These are phyloP conservation scores for Eciton burchellii DNA, from an alignment of 1,140 invertebrate genomes.

Conservation along the genomic window DNA sequence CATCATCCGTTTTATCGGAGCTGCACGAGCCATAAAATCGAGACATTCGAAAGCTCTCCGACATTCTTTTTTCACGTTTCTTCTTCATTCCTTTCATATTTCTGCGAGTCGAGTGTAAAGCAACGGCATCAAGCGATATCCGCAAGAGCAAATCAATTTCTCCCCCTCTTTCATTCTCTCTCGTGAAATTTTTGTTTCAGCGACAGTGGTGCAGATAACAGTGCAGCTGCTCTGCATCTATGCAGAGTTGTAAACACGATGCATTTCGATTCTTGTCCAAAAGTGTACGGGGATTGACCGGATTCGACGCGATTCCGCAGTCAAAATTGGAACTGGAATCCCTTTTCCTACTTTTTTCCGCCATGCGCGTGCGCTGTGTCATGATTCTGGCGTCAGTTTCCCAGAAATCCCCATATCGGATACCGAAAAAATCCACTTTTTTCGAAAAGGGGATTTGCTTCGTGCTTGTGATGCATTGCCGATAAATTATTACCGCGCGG, in stretches of 20 bases:
- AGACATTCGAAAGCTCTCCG: neutral
- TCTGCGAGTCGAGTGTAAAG: no score
- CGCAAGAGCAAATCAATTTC: no score
- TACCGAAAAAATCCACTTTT: slow-evolving; percentile 11
- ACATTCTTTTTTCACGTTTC: neutral
- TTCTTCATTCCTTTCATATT: neutral
- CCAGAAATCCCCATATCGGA: neutral
- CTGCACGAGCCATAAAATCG: neutral
- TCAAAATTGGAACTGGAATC: slow-evolving; percentile 39
- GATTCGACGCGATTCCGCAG: slow-evolving; percentile 43
- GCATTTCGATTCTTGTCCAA: slow-evolving; percentile 39
- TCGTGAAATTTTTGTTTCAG: neutral
- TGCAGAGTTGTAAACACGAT: slow-evolving; percentile 1
- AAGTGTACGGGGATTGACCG: slow-evolving; percentile 32
- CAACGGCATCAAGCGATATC: no score
- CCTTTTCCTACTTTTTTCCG: slow-evolving; percentile 13
- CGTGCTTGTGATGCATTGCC: neutral
- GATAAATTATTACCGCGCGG: neutral
- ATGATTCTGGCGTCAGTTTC: neutral
- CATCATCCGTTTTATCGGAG: neutral
- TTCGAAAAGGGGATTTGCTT: neutral
- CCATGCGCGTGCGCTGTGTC: neutral
- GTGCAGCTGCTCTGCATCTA: neutral
- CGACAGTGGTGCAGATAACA: neutral
- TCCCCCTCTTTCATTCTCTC: neutral